These are phyloP conservation scores for Asarcornis scutulata DNA, from an alignment of 2,113 vertebrate species.

Conservation along the genomic window DNA sequence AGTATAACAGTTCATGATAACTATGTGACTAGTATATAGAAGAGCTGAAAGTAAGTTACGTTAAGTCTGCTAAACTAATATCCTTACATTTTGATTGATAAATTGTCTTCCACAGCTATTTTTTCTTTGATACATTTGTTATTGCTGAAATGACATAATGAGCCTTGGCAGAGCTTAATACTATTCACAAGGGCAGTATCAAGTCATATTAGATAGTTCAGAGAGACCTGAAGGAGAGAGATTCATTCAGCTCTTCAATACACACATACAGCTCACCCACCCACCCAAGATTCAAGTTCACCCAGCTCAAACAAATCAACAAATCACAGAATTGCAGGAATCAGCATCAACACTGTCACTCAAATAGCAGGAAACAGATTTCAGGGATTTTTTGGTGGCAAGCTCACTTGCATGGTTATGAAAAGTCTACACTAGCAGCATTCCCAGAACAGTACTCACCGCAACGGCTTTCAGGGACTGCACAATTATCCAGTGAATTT, in stretches of 20 bases:
- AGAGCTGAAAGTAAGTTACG: neutral
- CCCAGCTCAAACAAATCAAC: neutral
- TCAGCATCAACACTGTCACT: neutral
- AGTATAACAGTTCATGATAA: neutral
- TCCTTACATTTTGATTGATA: neutral
- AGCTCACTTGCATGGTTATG: neutral
- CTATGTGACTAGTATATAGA: neutral
- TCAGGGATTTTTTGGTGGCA: neutral
- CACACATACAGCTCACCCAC: neutral
- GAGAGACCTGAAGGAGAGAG: neutral
- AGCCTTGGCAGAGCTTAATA: neutral
- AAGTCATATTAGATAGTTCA: neutral
- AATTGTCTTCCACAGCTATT: conserved; percentile 10
- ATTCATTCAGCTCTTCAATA: neutral
- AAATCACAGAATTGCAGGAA: neutral
- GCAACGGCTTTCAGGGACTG: conserved; percentile 97
- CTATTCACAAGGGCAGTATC: conserved; percentile 23
- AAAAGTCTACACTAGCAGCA: neutral
- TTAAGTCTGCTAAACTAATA: conserved; percentile 15
- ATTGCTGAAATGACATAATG: neutral
- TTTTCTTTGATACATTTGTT: conserved; percentile 33
- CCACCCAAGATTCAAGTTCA: neutral
- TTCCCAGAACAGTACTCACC: conserved; percentile 76
- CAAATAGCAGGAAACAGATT: neutral
- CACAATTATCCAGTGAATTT: conserved; percentile 98